These are phyloP conservation scores for Drosophila nr. perissopoda DNA, from an alignment of 2,888 invertebrate species.

Conservation along the genomic window DNA sequence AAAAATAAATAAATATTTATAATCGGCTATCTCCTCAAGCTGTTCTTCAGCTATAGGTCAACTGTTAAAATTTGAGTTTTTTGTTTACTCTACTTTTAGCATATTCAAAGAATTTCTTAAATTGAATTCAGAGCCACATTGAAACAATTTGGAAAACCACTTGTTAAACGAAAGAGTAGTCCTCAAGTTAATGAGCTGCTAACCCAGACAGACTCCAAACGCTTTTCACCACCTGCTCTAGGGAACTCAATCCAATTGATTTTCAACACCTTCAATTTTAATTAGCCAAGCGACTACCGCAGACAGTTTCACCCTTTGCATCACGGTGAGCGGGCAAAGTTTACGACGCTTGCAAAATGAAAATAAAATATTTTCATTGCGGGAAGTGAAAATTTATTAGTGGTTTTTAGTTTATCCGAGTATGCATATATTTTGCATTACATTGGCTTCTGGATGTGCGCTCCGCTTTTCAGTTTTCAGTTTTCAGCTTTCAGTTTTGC, in stretches of 20 bases:
- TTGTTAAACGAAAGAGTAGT: not conserved
- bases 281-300: slow-evolving; percentile 28
- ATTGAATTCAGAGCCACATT: not conserved
- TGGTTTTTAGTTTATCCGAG: slow-evolving; percentile 39
- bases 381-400: slow-evolving; percentile 66
- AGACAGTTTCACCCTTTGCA: slow-evolving; percentile 26
- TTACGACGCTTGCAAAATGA: slow-evolving; percentile 25
- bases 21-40: not conserved
- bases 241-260: slow-evolving; percentile 38
- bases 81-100: not conserved
- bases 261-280: slow-evolving; percentile 50
- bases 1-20: not conserved
- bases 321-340: slow-evolving; percentile 10
- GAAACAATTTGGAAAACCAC: not conserved
- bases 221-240: not conserved
- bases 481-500: not conserved
- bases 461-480: slow-evolving; percentile 3
- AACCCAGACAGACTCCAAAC: not conserved
- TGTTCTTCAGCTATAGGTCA: not conserved
- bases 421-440: slow-evolving; percentile 10
- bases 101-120: not conserved
- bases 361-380: slow-evolving; percentile 60
- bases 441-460: not conserved
- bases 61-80: not conserved
- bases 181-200: not conserved